A percentile compares a stretch with the other conserved stretches of the same genome.
phyloP scores from a whole-genome alignment of 2,888 invertebrate species.

The Polydrusus pterygomalis region DNA sequence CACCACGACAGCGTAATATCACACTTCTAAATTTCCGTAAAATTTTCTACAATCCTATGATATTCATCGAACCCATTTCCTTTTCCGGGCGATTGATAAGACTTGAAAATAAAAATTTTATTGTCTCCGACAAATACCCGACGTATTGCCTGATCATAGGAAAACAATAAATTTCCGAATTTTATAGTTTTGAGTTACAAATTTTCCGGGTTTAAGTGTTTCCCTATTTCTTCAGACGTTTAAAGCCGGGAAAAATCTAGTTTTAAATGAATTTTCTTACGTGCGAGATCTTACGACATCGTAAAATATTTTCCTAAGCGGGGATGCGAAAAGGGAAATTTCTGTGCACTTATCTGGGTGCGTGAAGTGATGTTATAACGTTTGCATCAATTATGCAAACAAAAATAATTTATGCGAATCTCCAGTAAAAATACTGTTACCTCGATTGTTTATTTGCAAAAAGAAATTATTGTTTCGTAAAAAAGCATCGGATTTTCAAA shows the following conservation, averaged over 20 bases:
- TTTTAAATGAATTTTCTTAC: conserved; percentile 5
- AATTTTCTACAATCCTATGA: no score
- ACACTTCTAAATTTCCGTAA: no score
- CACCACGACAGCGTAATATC: no score
- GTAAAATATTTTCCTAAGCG: neutral
- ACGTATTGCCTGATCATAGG: conserved; percentile 48
- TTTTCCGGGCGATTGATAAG: no score
- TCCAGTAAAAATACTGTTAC: no score
- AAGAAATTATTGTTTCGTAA: neutral
- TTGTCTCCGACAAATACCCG: conserved; percentile 36
- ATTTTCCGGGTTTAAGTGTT: conserved; percentile 33
- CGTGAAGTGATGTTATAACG: no score
- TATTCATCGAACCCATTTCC: no score
- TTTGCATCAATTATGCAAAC: no score
- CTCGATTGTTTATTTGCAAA: no score
- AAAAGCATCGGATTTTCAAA: conserved; percentile 9
- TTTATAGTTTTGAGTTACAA: conserved; percentile 46
- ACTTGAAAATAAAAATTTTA: conserved; percentile 40
- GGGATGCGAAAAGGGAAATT: no score
- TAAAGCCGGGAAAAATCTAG: neutral
- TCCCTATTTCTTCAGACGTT: conserved; percentile 16
- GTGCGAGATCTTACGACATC: neutral
- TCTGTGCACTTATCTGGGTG: no score
- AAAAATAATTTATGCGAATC: no score
- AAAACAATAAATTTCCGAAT: conserved; percentile 46